Evolutionary conservation across 1,140 invertebrate species (phyloP), one percentile per base, ranked within the genome.

Genomic region (Nasonia giraulti): DNA sequence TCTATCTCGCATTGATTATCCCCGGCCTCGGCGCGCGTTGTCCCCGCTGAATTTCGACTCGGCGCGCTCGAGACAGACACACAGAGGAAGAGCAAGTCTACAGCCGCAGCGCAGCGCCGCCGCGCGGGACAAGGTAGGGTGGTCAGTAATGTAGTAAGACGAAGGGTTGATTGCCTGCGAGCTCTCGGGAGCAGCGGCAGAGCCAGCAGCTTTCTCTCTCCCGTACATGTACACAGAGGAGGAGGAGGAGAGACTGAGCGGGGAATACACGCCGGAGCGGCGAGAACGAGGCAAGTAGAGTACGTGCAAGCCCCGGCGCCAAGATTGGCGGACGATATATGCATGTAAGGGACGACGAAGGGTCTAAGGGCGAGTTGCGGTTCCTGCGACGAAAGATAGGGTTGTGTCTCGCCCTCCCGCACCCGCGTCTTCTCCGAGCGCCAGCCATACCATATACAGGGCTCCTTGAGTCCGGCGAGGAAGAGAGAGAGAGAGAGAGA

Each of bases 71-170:
- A 80, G 77, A 37, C 17, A 47, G 44, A 73, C 75, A 68, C 17
- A 62, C 55, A 37, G 40, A 78, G 83, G 62, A 50, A 80, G 76
- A 40, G 62, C 40, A 66, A 83, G 31, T 33, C 23, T 27, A n/a
- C 23, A 33, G 73, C 12, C 66, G 37, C 20, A 37, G 74, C 40
- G 33, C 40, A 20, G 14, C 84, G 85, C 74, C 82, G 79, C 84
- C 79, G 47, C 12, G 68, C 40, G 84, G 73, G 75, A 79, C 27
- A 76, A 62, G 80, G 55, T 44, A 88, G 89, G 88, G 89, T 90
- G 91, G 92, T 92, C 91, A 92, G 91, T 92, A 91, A 91, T 92
- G 89, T 88, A 91, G 90, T 91, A 93, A 93, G 91, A 90, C 90
- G 90, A 91, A 92, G 91, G 91, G 92, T 92, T 93, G 92, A 93